phyloP scores from a whole-genome alignment of 2,797 vertebrate genomes.

The Alcedo quadribrachys region DNA sequence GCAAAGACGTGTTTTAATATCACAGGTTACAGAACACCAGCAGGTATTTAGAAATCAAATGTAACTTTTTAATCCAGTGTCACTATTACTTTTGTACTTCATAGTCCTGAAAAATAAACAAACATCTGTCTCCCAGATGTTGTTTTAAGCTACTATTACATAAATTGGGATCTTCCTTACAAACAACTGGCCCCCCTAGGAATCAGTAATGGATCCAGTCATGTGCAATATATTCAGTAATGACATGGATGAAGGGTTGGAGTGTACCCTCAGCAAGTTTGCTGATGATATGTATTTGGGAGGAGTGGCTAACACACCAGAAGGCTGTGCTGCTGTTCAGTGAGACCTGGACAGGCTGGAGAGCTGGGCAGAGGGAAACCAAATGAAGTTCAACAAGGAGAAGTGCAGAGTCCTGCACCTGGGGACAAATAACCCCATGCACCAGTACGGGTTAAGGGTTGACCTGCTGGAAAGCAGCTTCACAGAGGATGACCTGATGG shows the following conservation, averaged over 20 bases:
- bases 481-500: neutral
- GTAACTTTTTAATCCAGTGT: neutral
- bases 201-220: neutral
- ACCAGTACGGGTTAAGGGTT: too few species aligned
- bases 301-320: neutral
- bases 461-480: too few species aligned
- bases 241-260: neutral
- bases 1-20: neutral
- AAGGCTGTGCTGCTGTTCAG: neutral
- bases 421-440: too few species aligned
- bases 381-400: too few species aligned
- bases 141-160: neutral
- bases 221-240: neutral
- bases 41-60: neutral
- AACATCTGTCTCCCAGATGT: neutral
- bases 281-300: neutral
- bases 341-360: neutral
- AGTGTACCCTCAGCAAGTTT: neutral
- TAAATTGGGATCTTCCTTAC: neutral
- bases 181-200: too few species aligned
- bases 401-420: too few species aligned
- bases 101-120: neutral
- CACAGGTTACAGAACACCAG: neutral
- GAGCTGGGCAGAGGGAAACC: too few species aligned
- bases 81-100: neutral